These are phyloP conservation scores for Brachypterus glaber DNA, from an alignment of 2,888 invertebrate species.

Conservation along the genomic window DNA sequence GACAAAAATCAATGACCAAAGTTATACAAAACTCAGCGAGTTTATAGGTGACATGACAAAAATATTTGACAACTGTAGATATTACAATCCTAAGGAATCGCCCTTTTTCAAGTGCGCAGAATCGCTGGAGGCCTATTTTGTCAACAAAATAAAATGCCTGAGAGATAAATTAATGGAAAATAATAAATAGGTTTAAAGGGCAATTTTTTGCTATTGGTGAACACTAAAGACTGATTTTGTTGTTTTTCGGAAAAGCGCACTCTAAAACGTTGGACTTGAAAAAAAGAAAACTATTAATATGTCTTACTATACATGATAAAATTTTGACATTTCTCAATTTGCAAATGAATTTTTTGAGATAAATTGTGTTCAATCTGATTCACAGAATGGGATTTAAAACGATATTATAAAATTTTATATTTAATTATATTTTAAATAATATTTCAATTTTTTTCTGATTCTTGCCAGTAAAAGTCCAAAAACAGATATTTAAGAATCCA, in stretches of 20 bases:
- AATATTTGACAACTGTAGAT: slow-evolving; percentile 98
- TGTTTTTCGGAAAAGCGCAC: too few species aligned
- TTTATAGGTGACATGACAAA: slow-evolving; percentile 97
- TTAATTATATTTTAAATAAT: too few species aligned
- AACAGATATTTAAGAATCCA: too few species aligned
- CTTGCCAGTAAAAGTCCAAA: too few species aligned
- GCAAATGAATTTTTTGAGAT: too few species aligned
- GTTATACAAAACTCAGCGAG: slow-evolving; percentile 81
- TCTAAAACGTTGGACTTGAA: slow-evolving; percentile 4
- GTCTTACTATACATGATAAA: too few species aligned
- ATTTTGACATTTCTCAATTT: too few species aligned
- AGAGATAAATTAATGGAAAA: slow-evolving; percentile 71
- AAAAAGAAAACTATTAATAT: slow-evolving; percentile 11
- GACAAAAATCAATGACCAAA: slow-evolving; percentile 69
- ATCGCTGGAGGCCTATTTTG: slow-evolving; percentile 89
- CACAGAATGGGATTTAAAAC: too few species aligned
- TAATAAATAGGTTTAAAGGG: slow-evolving; percentile 28
- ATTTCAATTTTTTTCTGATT: too few species aligned
- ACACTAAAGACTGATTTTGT: too few species aligned
- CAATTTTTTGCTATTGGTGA: not conserved
- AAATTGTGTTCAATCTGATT: too few species aligned
- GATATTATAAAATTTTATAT: too few species aligned
- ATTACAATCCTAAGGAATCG: slow-evolving; percentile 92
- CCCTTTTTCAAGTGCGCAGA: slow-evolving; percentile 95
- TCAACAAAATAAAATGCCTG: slow-evolving; percentile 82